phyloP scores from a whole-genome alignment of 2,888 invertebrate genomes.

The Ditula angustiorana region DNA sequence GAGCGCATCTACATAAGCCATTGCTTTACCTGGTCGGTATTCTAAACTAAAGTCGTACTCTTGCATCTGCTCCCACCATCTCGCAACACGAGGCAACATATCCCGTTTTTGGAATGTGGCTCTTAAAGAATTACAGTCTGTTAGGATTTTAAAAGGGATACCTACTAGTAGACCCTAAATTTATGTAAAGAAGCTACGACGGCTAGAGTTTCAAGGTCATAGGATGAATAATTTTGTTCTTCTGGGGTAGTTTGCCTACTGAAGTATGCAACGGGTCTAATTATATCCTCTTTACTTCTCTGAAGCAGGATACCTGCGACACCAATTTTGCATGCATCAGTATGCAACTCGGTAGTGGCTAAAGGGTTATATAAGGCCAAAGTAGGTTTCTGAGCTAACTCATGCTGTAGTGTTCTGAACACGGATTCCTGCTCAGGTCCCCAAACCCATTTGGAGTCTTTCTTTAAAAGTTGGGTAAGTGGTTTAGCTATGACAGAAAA shows the following conservation, averaged over 20 bases:
- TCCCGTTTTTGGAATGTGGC: conserved; percentile 50
- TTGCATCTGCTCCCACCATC: conserved; percentile 53
- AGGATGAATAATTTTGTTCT: conserved; percentile 53
- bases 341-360: conserved; percentile 17
- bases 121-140: conserved; percentile 53
- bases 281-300: conserved; percentile 15
- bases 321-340: conserved; percentile 54
- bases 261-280: conserved; percentile 49
- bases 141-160: conserved; percentile 44
- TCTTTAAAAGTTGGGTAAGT: conserved; percentile 16
- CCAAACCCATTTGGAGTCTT: conserved; percentile 24
- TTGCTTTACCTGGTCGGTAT: conserved; percentile 51
- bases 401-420: conserved; percentile 13
- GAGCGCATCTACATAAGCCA: conserved; percentile 56
- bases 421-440: conserved; percentile 27
- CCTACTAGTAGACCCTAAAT: conserved; percentile 48
- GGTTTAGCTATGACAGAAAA: conserved; percentile 33
- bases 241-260: conserved; percentile 51
- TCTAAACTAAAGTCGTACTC: conserved; percentile 53
- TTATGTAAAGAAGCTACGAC: conserved; percentile 41
- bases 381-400: conserved; percentile 1
- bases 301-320: conserved; percentile 54
- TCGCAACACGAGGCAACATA: conserved; percentile 49
- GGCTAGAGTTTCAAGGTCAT: conserved; percentile 49
- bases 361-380: conserved; percentile 8